These are phyloP conservation scores for Archilochus colubris DNA, from an alignment of 2,113 vertebrate genomes.

Conservation along the genomic window DNA sequence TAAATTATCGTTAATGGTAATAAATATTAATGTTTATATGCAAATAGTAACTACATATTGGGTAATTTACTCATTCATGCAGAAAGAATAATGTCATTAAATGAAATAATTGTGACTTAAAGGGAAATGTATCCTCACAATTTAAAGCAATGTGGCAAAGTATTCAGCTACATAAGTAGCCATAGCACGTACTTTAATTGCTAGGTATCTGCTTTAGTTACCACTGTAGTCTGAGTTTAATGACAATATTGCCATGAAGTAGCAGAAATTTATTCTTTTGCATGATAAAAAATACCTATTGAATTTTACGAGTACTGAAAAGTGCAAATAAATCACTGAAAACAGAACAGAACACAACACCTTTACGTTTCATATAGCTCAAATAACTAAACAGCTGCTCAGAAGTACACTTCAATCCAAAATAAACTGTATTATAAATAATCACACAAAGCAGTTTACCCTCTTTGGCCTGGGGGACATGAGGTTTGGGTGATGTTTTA, in stretches of 20 bases:
- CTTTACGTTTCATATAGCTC: not conserved
- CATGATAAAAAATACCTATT: not conserved
- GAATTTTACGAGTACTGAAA: not conserved
- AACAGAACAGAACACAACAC: not conserved
- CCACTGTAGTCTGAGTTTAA: not conserved
- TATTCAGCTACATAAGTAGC: not conserved
- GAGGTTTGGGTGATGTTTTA: conserved; percentile 62
- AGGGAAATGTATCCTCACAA: not conserved
- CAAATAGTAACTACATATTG: not conserved
- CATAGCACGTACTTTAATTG: not conserved
- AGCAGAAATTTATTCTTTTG: not conserved
- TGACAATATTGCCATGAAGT: not conserved
- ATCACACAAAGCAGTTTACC: conserved; percentile 72
- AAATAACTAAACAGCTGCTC: not conserved
- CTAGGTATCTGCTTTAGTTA: not conserved
- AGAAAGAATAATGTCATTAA: not conserved
- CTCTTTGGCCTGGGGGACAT: conserved; percentile 51
- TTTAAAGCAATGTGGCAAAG: not conserved
- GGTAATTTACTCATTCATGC: not conserved
- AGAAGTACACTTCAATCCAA: not conserved
- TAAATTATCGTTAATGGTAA: not conserved
- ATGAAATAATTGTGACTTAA: not conserved
- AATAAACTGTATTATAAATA: not conserved
- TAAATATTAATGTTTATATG: not conserved
- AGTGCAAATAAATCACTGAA: not conserved